Base-by-base conservation (phyloP, 2,113 vertebrate genomes). In the Chroicocephalus ridibundus region DNA sequence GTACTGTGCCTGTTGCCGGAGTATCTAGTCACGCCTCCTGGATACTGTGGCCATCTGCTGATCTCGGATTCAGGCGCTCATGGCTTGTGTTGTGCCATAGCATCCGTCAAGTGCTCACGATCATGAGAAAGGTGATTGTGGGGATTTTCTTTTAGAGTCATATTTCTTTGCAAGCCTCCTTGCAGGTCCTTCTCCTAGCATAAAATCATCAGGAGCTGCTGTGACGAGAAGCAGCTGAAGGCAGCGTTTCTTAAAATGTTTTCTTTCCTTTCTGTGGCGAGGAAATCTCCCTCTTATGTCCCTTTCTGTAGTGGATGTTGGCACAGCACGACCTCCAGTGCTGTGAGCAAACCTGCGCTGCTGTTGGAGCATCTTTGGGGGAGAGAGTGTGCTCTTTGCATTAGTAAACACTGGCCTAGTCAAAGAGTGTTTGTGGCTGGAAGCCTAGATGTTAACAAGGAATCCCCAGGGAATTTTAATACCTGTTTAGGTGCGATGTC, bases 31-130 rank as follows among this genome's bases (percentile, higher is more conserved):
- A 9, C 0, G 2, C 21, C 68, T 83, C 76, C 51, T 49, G 42
- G 60, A n/a, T 75, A 6, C 55, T 22, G 40, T 31, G 31, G 77
- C 61, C 61, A 27, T 32, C 38, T 68, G 32, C 66, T 60, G 60
- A 29, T 49, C 36, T 83, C 9, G 1, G 32, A 13, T 78, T 44
- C 31, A 40, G 16, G 25, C 54, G 38, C 47, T 85, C 9, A 0
- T 52, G 36, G 47, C 64, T 34, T 51, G 15, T 61, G 25, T 61
- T 52, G 65, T 55, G 38, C 52, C 24, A 12, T 5, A 49, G 26
- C 55, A 38, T 58, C 51, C 2, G 0, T n/a, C 1, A 0, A 29
- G 38, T 38, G 34, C n/a, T 62, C 2, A 1, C 3, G 1, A 10
- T 62, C 3, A 0, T 13, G 34, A 58, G 60, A 77, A 82, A 70